Evolutionary conservation across 2,888 invertebrate species (phyloP), one percentile per base, ranked within the genome.

Genomic region (Leucoma salicis): DNA sequence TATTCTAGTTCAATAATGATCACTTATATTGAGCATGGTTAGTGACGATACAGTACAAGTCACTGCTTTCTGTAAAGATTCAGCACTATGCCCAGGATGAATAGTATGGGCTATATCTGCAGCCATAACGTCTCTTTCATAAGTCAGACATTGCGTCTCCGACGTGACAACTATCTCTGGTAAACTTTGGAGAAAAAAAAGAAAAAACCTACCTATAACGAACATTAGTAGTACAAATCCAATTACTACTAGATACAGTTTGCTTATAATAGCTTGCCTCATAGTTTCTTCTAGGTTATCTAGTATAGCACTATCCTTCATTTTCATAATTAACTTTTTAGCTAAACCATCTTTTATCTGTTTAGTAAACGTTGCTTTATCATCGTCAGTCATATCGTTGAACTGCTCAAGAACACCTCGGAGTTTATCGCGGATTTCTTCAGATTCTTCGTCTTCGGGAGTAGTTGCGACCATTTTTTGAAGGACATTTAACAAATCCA

Each of bases 271-370:
- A 0, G 82, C 85, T 0, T 65, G 53, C 1, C 59, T 65, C 1
- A 88, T 74, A 0, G 79, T 80, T 0, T 76, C 76, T 39, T 85
- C 78, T 0, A 89, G 29, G 0, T 74, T 75, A 3, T 68, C 68
- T 16, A 86, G 37, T 13, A 73, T 51, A 0, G 63, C 46, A 7
- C 71, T 68, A 2, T 84, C 80, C 1, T 77, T 53, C 0, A 86
- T 16, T 33, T 72, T 82, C 25, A 53, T 51, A 1, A 71, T 58
- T 1, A 90, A 42, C 39, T 78, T 84, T 7, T 59, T 66, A 0
- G 74, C 67, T 0, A 90, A 37, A 0, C 81, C 70, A 0, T 86
- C 74, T 28, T 78, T 83, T 7, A 91, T 68, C 34, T 85, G 74
- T 0, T 53, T 46, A 0, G 78, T 60, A 24, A 91, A 89, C 3